Conservation (phyloP, 2,888 invertebrate species). For the Helleia helle region DNA sequence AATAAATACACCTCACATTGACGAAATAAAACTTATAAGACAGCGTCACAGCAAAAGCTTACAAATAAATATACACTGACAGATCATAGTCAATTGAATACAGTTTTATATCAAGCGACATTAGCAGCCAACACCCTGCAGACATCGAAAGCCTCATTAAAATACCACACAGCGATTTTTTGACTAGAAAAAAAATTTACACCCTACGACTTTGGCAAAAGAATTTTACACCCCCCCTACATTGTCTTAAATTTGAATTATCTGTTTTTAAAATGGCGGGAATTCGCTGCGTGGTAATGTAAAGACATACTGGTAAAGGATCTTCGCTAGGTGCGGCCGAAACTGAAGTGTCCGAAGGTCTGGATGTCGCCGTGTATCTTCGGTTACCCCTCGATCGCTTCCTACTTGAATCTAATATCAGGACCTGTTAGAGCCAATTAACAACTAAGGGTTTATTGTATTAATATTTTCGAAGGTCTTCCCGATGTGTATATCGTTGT, state of each 20-base stretch:
- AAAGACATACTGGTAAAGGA: slow-evolving; percentile 63
- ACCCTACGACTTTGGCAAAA: too few species aligned
- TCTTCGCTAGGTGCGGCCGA: slow-evolving; percentile 68
- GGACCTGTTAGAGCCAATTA: slow-evolving; percentile 68
- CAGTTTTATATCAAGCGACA: slow-evolving; percentile 30
- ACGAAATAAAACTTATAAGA: slow-evolving; percentile 31
- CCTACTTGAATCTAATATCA: slow-evolving; percentile 70
- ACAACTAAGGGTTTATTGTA: slow-evolving; percentile 18
- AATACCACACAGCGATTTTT: slow-evolving; percentile 57
- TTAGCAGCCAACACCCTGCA: slow-evolving; percentile 71
- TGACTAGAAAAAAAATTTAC: too few species aligned
- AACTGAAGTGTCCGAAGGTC: slow-evolving; percentile 64
- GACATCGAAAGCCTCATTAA: slow-evolving; percentile 63
- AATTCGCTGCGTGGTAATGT: slow-evolving; percentile 58
- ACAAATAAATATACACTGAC: slow-evolving; percentile 35
- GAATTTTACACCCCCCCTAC: too few species aligned
- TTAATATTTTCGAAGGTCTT: slow-evolving; percentile 1
- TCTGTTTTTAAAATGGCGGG: neutral
- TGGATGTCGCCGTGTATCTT: slow-evolving; percentile 62
- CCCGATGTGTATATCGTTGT: neutral
- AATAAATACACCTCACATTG: slow-evolving; percentile 27
- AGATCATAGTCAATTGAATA: slow-evolving; percentile 28
- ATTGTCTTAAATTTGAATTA: slow-evolving; percentile 4
- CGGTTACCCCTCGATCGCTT: slow-evolving; percentile 53
- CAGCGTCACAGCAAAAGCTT: slow-evolving; percentile 56